Base-by-base conservation (phyloP, 53 echinoderm and acorn worm genomes). In the Astropecten irregularis region DNA sequence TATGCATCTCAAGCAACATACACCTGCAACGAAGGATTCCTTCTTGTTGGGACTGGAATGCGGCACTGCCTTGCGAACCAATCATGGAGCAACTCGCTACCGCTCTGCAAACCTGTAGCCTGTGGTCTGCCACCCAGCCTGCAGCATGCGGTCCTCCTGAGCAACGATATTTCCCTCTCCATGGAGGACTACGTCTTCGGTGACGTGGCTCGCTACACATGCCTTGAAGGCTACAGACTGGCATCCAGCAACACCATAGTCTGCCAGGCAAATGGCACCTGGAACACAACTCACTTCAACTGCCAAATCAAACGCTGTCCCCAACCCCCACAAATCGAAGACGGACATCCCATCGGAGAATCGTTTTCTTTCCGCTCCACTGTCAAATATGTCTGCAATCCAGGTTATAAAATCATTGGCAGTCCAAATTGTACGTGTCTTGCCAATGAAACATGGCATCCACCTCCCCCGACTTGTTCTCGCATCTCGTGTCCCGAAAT, bases 211-310 rank as follows among this genome's bases (percentile, higher is more conserved):
- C 64, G 25, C 3, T 84, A 87, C n/a, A 58, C 73, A 3, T 99
- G 99, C 51, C 18, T n/a, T 1, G 68, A 72, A 19, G 94, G 89
- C 33, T 99, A 82, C 47, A 29, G 76, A 35, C 32, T 92, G 54
- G 58, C 25, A 10, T 91, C 90, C 29, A 66, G 74, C 8, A 35
- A 51, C 19, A 58, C 13, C 3, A 38, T 79, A 1, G 53, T 85
- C 13, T 99, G 99, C 47, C 77, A 82, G 6, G 56, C 85, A 6
- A 68, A 59, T 37, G 94, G 92, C 0, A 71, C 51, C 2, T 99
- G 99, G 99, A 86, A 88, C 42, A 68, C 81, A 3, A 44, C 69
- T 1, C 20, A 54, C 34, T 82, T 85, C 1, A 55, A 25, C 29
- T 93, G 93, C 46, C 56, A 90, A 29, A 71, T 85, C 44, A 55